These are phyloP conservation scores for Podargus strigoides DNA, from an alignment of 2,797 vertebrate species.

Conservation along the genomic window DNA sequence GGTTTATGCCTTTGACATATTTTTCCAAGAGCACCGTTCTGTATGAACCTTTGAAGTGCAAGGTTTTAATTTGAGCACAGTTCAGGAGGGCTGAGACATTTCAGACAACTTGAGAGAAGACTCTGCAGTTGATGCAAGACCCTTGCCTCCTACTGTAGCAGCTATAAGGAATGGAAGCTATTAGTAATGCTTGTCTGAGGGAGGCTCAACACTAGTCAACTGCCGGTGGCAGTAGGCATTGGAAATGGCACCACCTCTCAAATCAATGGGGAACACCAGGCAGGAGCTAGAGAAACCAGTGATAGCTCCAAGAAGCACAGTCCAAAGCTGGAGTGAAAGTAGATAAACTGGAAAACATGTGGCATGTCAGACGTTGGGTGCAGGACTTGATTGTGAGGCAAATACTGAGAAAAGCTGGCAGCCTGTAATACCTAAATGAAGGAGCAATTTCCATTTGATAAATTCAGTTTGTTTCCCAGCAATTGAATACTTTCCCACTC, in stretches of 20 bases:
- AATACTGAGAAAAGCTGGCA: neutral
- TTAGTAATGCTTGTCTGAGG: neutral
- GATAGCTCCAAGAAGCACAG: neutral
- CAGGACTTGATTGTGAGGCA: neutral
- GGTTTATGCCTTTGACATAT: neutral
- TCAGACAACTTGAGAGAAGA: neutral
- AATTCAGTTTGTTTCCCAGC: slow-evolving; percentile 46
- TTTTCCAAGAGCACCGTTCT: neutral
- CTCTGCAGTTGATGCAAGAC: neutral
- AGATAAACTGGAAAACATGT: neutral
- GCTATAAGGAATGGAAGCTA: neutral
- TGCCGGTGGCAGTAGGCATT: neutral
- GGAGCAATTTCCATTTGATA: slow-evolving; percentile 38
- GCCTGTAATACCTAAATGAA: neutral
- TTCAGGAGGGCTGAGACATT: neutral
- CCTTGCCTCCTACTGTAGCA: neutral
- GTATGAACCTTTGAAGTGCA: neutral
- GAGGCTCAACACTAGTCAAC: neutral
- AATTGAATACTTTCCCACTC: slow-evolving; percentile 16
- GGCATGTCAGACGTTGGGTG: neutral
- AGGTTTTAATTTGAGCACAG: neutral
- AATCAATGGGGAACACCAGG: neutral
- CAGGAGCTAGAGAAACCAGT: neutral
- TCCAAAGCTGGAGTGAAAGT: neutral
- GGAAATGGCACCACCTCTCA: neutral